Evolutionary conservation across 1,140 invertebrate genomes (phyloP), one percentile per base, ranked within the genome.

Genomic region (Leptinotarsa undecemlineata): DNA sequence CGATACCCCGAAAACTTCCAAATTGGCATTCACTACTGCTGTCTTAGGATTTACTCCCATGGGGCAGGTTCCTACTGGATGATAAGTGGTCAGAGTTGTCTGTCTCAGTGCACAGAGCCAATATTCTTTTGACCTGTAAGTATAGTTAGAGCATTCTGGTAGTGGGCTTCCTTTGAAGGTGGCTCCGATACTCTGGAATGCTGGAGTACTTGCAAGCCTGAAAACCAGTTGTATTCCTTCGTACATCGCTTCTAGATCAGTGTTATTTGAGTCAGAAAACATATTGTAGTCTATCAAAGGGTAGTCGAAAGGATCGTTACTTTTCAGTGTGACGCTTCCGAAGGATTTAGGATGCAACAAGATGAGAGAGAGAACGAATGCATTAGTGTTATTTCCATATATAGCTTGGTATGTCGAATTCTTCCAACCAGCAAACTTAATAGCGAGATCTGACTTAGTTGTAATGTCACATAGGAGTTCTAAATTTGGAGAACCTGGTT

Each of bases 221-320:
- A 72, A 51, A n/a, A 73, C 8, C 1, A 72, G n/a, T 21, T 64
- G 19, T 5, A 76, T 68, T 13, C 48, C 67, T 61, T 76, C 17
- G 15, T 73, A 68, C 11, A 76, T 48, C 8, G 15, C 62, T 8
- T 62, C 23, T 2, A 63, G 17, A 68, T 74, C 63, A 3, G 14
- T 60, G 23, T 71, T 61, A 48, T 92, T 81, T 76, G 94, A 92
- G 82, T 93, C 84, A 8, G 86, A 83, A 60, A 93, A 90, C 78
- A 94, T 95, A 75, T 93, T 94, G 1, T 94, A 90, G 80, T 94
- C 88, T 20, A 97, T 91, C 15, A 90, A 83, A 0, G 96, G 96
- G 79, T 93, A 91, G 20, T 90, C 88, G 64, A 89, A 89, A 1
- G 94, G 93, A 85, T 95, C 89, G 61, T 75, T 85, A 71, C 86